These are phyloP conservation scores for Drosophila tani DNA, from an alignment of 1,140 invertebrate genomes.

Conservation along the genomic window DNA sequence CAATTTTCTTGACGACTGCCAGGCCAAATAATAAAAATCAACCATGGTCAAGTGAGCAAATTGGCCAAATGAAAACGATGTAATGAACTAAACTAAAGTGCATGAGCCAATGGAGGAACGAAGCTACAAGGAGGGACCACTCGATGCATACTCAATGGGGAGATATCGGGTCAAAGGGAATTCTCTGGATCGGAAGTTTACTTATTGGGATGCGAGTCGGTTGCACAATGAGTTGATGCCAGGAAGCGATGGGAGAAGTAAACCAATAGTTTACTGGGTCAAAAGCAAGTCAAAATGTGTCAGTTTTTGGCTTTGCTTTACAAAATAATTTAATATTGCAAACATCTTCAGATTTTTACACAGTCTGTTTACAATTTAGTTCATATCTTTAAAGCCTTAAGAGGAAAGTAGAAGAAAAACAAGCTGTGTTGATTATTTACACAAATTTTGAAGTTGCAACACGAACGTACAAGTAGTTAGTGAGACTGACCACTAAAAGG, in stretches of 20 bases:
- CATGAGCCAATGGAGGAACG: slow-evolving; percentile 22
- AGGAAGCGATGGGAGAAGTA: neutral
- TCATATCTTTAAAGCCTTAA: no score
- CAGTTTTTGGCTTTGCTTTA: neutral
- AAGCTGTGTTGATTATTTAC: no score
- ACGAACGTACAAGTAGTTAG: no score
- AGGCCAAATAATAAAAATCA: slow-evolving; percentile 44
- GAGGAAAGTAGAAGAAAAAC: neutral
- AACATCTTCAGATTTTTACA: no score
- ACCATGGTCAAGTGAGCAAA: slow-evolving; percentile 61
- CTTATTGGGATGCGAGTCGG: slow-evolving; percentile 28
- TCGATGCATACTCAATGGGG: slow-evolving; percentile 38
- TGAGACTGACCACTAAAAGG: no score
- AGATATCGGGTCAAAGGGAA: neutral
- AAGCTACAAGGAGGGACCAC: neutral
- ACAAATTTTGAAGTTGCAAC: no score
- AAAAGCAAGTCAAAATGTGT: neutral
- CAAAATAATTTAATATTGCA: no score
- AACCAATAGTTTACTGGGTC: neutral
- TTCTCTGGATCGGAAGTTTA: slow-evolving; percentile 11
- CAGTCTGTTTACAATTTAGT: no score
- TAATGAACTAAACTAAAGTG: slow-evolving; percentile 62
- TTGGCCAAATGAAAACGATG: slow-evolving; percentile 63
- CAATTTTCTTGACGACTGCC: slow-evolving; percentile 48
- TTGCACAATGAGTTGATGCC: slow-evolving; percentile 22